Base-by-base conservation (phyloP, 2,888 invertebrate genomes). In the Rotaria magnacalcarata region DNA sequence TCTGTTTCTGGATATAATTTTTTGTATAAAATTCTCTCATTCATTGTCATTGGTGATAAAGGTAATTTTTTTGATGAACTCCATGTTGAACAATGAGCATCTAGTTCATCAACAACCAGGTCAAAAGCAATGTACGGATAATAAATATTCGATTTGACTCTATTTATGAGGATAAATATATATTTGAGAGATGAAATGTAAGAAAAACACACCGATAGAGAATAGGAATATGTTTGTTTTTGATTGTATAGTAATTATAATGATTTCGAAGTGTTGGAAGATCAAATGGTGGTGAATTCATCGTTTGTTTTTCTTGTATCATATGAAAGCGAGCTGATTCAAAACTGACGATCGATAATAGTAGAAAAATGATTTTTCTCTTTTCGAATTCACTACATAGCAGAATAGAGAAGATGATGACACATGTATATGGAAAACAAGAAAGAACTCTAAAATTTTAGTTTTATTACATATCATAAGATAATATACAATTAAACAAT, bases 181-280 rank as follows among this genome's bases (percentile, higher is more conserved):
- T 27, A 14, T 11, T n/a, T 60, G 14, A 14, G 14, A 27, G 10
- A 60, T 34, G 34, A 2, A n/a, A n/a, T 27, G 16, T 11, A 60
- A 14, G 8, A 27, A 16, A 8, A 67, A 67, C 67, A 41, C 16
- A 67, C 67, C 67, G 67, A 67, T 67, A 67, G 16, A 67, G 14
- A 6, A 34, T 19, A 34, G 67, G 67, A 34, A 67, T 67, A 19
- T 41, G 67, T 67, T 67, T 67, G 14, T 67, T 67, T 34, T 67
- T 67, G 5, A 67, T 67, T 3, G 67, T 34, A 19, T 34, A 67
- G 34, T 41, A 34, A 41, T 16, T 34, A 67, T 67, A 67, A 67
- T 67, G 67, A 67, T 67, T 67, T 34, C 67, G 67, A 67, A 67
- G 67, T 67, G 67, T 67, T 41, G 67, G 67, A 34, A 67, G 67